phyloP scores from a whole-genome alignment of 2,797 vertebrate species.

The Parauchenoglanis punctatus region DNA sequence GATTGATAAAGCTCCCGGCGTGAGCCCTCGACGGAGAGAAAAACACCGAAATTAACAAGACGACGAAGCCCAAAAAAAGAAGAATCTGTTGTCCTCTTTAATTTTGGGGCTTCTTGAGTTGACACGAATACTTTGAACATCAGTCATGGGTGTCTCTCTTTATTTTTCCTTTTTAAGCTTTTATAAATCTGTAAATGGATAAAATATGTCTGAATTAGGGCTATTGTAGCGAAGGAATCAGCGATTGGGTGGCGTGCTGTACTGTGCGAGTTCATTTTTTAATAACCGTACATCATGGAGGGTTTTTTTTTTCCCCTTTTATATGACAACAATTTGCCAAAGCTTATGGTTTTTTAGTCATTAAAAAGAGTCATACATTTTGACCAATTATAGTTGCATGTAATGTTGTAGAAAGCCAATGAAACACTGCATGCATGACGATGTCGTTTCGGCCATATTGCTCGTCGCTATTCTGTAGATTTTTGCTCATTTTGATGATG shows the following conservation, averaged over 20 bases:
- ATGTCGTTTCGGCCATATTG: too few species aligned
- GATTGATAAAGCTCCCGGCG: conserved; percentile 66
- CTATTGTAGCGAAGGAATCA: not conserved
- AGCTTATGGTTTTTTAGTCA: not conserved
- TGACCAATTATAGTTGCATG: not conserved
- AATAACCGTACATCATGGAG: not conserved
- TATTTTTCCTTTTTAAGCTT: too few species aligned
- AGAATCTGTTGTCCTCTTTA: conserved; percentile 63
- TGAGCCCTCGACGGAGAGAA: conserved; percentile 61
- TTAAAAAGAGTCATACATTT: not conserved
- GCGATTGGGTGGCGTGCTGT: not conserved
- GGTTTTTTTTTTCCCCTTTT: not conserved
- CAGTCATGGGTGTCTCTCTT: not conserved
- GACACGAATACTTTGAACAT: not conserved
- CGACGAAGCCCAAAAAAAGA: conserved; percentile 71
- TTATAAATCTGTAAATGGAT: not conserved
- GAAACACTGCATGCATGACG: not conserved
- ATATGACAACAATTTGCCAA: not conserved
- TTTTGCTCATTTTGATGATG: too few species aligned
- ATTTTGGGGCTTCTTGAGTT: not conserved
- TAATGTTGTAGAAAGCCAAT: too few species aligned
- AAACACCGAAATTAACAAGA: conserved; percentile 72
- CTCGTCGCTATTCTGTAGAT: too few species aligned
- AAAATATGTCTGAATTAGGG: too few species aligned
- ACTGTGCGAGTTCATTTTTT: not conserved